A percentile compares a stretch with the other conserved stretches of the same genome.
These are phyloP conservation scores for Drosophila yooni DNA, from an alignment of 2,888 invertebrate genomes.

Conservation along the genomic window DNA sequence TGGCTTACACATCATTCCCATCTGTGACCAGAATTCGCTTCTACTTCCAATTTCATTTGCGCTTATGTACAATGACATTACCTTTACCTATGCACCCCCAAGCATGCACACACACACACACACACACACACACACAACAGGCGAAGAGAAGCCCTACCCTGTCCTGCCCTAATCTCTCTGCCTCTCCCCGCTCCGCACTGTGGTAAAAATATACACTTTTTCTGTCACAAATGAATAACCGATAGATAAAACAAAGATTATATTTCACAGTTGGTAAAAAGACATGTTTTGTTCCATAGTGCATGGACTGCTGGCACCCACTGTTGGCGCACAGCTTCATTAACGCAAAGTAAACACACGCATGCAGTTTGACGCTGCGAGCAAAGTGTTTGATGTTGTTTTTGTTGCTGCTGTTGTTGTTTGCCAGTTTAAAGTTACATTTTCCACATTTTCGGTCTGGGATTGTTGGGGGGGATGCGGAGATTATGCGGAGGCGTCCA, in stretches of 20 bases:
- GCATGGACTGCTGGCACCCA: slow-evolving; percentile 11
- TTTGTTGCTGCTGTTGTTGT: slow-evolving; percentile 27
- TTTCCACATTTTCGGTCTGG: slow-evolving; percentile 45
- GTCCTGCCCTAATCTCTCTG: background rate
- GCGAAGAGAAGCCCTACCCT: background rate
- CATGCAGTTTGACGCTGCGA: slow-evolving; percentile 70
- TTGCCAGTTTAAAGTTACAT: slow-evolving; percentile 75
- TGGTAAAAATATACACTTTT: background rate
- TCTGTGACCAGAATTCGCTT: slow-evolving; percentile 34
- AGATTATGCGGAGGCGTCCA: slow-evolving; percentile 15
- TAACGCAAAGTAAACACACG: slow-evolving; percentile 80
- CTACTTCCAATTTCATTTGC: slow-evolving; percentile 73
- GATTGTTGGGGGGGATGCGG: background rate
- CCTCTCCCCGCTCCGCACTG: background rate
- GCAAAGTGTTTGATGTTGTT: slow-evolving; percentile 78
- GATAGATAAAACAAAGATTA: background rate
- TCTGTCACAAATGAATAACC: background rate
- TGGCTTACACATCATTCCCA: slow-evolving; percentile 17
- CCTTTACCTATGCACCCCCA: slow-evolving; percentile 49
- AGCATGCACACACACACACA: background rate
- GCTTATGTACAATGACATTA: slow-evolving; percentile 70
- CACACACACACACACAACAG: slow-evolving; percentile 13
- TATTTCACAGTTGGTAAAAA: background rate
- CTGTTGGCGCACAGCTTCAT: slow-evolving; percentile 71
- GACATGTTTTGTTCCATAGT: background rate